A percentile compares a stretch with the other conserved stretches of the same genome.
phyloP scores from a whole-genome alignment of 2,113 vertebrate species.

The Melanerpes aurifrons region DNA sequence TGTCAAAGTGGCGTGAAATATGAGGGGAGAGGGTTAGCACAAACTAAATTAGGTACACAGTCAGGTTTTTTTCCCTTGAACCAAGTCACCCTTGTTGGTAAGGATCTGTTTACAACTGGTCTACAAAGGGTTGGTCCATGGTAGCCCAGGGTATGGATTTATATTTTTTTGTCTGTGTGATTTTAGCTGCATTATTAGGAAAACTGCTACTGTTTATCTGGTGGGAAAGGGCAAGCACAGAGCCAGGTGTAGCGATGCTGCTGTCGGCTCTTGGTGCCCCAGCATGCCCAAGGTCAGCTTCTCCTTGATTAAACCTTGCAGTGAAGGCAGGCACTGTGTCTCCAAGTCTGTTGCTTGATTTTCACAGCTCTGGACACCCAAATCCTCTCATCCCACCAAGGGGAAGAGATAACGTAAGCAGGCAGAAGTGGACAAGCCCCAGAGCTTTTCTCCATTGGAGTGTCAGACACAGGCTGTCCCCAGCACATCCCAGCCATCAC shows the following conservation, averaged over 20 bases:
- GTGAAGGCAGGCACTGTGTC: background rate
- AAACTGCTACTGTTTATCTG: background rate
- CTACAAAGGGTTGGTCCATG: background rate
- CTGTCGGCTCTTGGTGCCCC: background rate
- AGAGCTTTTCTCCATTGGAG: background rate
- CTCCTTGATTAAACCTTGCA: background rate
- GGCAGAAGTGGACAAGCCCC: background rate
- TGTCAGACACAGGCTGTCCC: background rate
- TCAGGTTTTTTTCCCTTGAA: background rate
- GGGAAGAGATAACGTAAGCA: fast-evolving
- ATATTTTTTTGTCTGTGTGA: background rate
- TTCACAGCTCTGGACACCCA: background rate
- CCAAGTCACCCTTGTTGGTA: background rate
- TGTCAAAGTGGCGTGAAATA: constrained; percentile 45
- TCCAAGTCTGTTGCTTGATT: background rate
- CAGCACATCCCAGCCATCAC: fast-evolving
- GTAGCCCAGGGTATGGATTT: background rate
- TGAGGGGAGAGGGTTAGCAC: background rate
- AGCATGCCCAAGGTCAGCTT: background rate
- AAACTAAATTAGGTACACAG: background rate
- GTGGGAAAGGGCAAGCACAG: background rate
- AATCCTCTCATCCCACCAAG: background rate
- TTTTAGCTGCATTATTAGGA: background rate
- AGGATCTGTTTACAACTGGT: background rate
- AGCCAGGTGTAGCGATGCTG: background rate